Conservation (phyloP, 2,888 invertebrate species). For the Euproctis similis region DNA sequence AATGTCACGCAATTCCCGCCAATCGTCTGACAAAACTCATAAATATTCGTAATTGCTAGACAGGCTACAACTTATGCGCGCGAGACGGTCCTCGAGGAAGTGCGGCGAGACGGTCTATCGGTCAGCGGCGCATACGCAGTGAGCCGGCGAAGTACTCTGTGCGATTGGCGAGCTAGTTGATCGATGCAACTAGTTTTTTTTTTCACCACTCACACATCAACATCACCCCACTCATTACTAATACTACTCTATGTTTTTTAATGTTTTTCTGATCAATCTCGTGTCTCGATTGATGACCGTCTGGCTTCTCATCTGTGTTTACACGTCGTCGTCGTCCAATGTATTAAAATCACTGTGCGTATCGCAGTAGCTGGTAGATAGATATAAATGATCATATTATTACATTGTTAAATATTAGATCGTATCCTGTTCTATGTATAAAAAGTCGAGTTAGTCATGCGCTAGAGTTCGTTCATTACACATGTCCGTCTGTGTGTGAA, state of each 20-base stretch:
- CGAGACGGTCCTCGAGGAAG: not conserved
- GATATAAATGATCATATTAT: slow-evolving; percentile 21
- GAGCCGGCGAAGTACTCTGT: no score
- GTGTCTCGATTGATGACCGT: slow-evolving; percentile 59
- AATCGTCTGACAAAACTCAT: no score
- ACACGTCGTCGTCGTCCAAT: slow-evolving; percentile 24
- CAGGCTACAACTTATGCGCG: no score
- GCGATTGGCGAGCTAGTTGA: slow-evolving; percentile 34
- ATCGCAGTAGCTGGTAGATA: slow-evolving; percentile 44
- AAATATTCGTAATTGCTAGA: no score
- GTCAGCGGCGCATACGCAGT: no score
- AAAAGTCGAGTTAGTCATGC: no score
- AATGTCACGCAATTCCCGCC: no score
- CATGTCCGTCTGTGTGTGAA: no score
- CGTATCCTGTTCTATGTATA: no score
- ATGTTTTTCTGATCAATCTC: slow-evolving; percentile 52
- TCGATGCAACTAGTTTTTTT: slow-evolving; percentile 51
- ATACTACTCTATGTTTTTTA: slow-evolving; percentile 33
- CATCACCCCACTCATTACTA: slow-evolving; percentile 58
- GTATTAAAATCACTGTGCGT: slow-evolving; percentile 36
- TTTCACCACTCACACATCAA: slow-evolving; percentile 51
- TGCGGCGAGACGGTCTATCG: no score
- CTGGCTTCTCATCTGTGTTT: slow-evolving; percentile 47
- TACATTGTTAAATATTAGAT: slow-evolving; percentile 23
- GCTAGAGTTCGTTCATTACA: no score